phyloP scores from a whole-genome alignment of 2,113 vertebrate genomes.

The Microtus montanus region DNA sequence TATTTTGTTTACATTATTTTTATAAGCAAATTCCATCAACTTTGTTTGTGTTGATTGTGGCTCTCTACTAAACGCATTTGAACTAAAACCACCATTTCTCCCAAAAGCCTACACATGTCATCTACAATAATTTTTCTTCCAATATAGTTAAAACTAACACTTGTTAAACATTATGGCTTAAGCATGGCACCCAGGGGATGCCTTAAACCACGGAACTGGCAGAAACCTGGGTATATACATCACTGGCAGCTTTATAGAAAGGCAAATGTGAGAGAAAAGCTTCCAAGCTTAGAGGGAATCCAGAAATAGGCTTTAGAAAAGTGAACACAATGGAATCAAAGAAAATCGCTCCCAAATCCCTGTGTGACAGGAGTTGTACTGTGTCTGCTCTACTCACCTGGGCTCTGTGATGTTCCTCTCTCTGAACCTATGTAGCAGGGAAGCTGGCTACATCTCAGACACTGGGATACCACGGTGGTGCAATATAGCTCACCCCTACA shows the following conservation, averaged over 20 bases:
- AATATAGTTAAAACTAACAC: slow-evolving; percentile 39
- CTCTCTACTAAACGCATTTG: neutral
- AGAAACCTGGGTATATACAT: neutral
- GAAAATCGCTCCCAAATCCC: neutral
- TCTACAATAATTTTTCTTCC: slow-evolving; percentile 23
- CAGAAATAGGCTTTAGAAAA: neutral
- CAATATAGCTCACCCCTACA: neutral
- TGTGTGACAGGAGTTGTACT: neutral
- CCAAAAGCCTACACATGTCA: neutral
- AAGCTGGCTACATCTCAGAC: neutral
- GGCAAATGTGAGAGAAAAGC: neutral
- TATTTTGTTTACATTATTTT: neutral
- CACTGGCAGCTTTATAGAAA: neutral
- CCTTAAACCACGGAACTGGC: neutral
- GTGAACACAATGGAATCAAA: neutral
- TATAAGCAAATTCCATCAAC: slow-evolving; percentile 7
- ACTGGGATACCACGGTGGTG: neutral
- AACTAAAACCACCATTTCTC: neutral
- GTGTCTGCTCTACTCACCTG: too few species aligned
- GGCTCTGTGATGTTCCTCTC: neutral
- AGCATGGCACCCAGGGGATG: slow-evolving; percentile 8
- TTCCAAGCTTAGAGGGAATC: neutral
- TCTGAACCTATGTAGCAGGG: neutral
- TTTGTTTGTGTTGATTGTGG: neutral
- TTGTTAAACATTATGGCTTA: slow-evolving; percentile 34